A percentile compares a stretch with the other conserved stretches of the same genome.
Conservation (phyloP, 1,140 invertebrate genomes). For the Aphaenogaster rudis region DNA sequence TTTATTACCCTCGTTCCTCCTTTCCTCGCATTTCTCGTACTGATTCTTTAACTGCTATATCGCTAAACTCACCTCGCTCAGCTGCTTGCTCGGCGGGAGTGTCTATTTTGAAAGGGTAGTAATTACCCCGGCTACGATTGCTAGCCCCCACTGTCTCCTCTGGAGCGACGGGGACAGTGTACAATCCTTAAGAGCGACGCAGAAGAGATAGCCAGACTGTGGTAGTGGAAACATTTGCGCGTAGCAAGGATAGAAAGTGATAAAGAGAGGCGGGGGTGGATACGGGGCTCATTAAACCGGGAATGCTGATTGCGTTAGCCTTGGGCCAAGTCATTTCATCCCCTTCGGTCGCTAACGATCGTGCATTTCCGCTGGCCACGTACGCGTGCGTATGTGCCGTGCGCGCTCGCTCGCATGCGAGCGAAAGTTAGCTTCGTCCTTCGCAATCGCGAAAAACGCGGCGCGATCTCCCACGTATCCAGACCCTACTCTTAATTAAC, state of each 20-base stretch:
- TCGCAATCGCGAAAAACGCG: constrained; percentile 56
- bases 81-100: background rate
- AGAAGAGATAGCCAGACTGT: constrained; percentile 1
- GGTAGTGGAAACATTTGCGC: constrained; percentile 31
- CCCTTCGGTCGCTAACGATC: constrained; percentile 74
- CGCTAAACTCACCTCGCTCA: constrained; percentile 1
- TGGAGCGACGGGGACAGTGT: background rate
- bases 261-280: constrained; percentile 65
- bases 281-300: constrained; percentile 81
- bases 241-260: constrained; percentile 60
- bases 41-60: constrained; percentile 55
- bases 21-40: constrained; percentile 45
- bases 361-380: constrained; percentile 71
- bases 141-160: constrained; percentile 41
- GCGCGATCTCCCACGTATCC: constrained; percentile 24
- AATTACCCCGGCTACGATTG: constrained; percentile 66
- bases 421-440: background rate
- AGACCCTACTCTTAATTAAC: constrained; percentile 50
- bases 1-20: background rate
- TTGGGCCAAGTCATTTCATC: constrained; percentile 73
- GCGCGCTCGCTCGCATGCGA: constrained; percentile 5
- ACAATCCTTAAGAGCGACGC: constrained; percentile 51
- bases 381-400: constrained; percentile 43
- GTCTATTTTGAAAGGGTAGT: constrained; percentile 70
- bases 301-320: constrained; percentile 83